Conservation (phyloP, 1,140 invertebrate genomes). For the Leptestheria dahalacensis region DNA sequence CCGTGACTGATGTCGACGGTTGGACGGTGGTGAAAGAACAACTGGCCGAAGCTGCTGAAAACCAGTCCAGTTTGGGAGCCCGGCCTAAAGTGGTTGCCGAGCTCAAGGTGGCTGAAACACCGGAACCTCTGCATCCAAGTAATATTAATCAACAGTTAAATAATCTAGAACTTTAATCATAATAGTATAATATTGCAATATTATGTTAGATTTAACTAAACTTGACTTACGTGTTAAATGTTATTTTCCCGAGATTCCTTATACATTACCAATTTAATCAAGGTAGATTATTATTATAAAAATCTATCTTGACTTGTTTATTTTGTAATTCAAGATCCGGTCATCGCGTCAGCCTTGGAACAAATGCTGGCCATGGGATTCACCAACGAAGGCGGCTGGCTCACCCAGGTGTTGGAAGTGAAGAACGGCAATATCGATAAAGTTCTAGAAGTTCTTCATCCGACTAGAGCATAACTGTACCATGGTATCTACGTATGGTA, state of each 20-base stretch:
- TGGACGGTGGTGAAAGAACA: slow-evolving; percentile 20
- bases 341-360: slow-evolving; percentile 40
- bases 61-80: background rate
- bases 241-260: too few relatives aligned
- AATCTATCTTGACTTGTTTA: slow-evolving; percentile 7
- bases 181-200: background rate
- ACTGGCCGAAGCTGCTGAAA: background rate
- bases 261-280: too few relatives aligned
- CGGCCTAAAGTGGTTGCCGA: background rate
- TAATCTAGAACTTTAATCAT: background rate
- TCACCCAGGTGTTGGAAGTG: slow-evolving; percentile 37
- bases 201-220: background rate
- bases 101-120: background rate
- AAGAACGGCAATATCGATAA: slow-evolving; percentile 51
- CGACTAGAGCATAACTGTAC: too few relatives aligned
- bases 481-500: too few relatives aligned
- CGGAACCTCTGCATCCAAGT: slow-evolving; percentile 14
- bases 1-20: slow-evolving; percentile 16
- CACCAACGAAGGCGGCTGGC: slow-evolving; percentile 48
- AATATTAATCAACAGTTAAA: background rate
- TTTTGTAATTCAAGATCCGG: slow-evolving; percentile 34
- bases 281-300: slow-evolving; percentile 1
- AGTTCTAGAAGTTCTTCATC: slow-evolving; percentile 47
- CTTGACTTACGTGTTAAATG: too few relatives aligned
- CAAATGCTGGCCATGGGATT: slow-evolving; percentile 70